Evolutionary conservation across 2,797 vertebrate species (phyloP), one percentile per base, ranked within the genome.

Genomic region (Lates japonicus): DNA sequence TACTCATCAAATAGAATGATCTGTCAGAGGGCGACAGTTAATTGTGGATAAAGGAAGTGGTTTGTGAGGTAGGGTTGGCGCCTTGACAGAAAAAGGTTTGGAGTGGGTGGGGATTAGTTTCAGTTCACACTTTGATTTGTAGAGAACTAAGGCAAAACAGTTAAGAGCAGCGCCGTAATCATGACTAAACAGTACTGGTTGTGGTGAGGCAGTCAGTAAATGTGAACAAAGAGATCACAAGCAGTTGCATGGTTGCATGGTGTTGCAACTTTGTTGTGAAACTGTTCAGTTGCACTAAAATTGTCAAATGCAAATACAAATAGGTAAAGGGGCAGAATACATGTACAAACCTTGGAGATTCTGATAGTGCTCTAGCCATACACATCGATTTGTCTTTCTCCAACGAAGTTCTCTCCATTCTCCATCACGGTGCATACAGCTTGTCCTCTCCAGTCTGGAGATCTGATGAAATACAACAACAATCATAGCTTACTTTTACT

Each of bases 371-470:
- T 93, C 96, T 90, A 49, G 96, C 96, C 96, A 97, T 95, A 74
- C 96, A 97, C 25, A 97, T 91, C 37, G n/a, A 97, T 93, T 86
- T 97, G 96, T 64, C 93, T 91, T 85, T 97, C 94, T 68, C 95
- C 97, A 0, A 97, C 95, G 91, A 97, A 97, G 88, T 97, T 97
- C 74, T 97, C 95, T 73, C 96, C 96, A n/a, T 97, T 97, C 88
- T 96, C 96, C 80, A 83, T 62, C 17, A 97, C 95, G 70, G 63
- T 11, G 95, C 90, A 52, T 95, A 68, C 12, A 96, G 93, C 76
- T 94, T 94, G 83, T 80, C 86, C 7, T 96, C n/a, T n/a, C 95
- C 46, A 97, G 90, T 62, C 82, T 94, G 62, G 91, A 91, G 82
- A 97, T 93, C 96, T 97, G 76, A 68, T 62, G 63, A 89, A 39